Evolutionary conservation across 1,140 invertebrate species (phyloP).

Genomic region (Whitmania pigra): DNA sequence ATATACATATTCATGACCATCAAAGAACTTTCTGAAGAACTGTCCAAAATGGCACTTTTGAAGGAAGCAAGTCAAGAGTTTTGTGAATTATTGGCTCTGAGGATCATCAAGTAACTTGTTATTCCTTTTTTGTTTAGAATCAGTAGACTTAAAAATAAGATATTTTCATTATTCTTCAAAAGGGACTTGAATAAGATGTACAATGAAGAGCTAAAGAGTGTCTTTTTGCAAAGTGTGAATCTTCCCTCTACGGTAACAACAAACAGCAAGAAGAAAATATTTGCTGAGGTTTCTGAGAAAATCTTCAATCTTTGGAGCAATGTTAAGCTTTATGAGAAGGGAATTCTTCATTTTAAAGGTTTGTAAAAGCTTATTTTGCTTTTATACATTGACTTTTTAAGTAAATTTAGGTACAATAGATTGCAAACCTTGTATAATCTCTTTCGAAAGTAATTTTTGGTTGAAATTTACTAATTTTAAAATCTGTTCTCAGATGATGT

Average conservation of each 20-base stretch:
- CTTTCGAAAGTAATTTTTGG: not conserved
- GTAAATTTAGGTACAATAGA: not conserved
- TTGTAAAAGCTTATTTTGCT: not conserved
- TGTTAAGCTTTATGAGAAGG: slow-evolving; percentile 71
- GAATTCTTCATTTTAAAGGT: slow-evolving; percentile 55
- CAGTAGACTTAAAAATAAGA: too few relatives aligned
- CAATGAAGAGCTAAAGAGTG: slow-evolving; percentile 50
- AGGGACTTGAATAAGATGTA: slow-evolving; percentile 41
- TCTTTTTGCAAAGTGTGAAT: slow-evolving; percentile 54
- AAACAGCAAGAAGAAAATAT: slow-evolving; percentile 49
- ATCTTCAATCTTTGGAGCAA: slow-evolving; percentile 60
- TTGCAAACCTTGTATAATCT: not conserved
- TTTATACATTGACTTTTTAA: not conserved
- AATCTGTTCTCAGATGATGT: slow-evolving; percentile 44
- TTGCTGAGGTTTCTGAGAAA: slow-evolving; percentile 66
- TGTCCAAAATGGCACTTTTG: slow-evolving; percentile 49
- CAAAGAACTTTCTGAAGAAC: slow-evolving; percentile 55
- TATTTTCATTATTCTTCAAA: not conserved
- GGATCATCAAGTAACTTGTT: slow-evolving; percentile 36
- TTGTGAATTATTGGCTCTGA: slow-evolving; percentile 38
- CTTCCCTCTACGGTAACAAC: slow-evolving; percentile 47
- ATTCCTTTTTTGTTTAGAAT: slow-evolving; percentile 3
- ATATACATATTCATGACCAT: slow-evolving; percentile 53
- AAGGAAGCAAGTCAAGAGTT: slow-evolving; percentile 45
- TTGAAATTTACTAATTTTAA: not conserved